Percentiles rank a stretch among this genome's conserved stretches.
Evolutionary conservation across 2,113 vertebrate species (phyloP).

Genomic region (Cyanoderma ruficeps): DNA sequence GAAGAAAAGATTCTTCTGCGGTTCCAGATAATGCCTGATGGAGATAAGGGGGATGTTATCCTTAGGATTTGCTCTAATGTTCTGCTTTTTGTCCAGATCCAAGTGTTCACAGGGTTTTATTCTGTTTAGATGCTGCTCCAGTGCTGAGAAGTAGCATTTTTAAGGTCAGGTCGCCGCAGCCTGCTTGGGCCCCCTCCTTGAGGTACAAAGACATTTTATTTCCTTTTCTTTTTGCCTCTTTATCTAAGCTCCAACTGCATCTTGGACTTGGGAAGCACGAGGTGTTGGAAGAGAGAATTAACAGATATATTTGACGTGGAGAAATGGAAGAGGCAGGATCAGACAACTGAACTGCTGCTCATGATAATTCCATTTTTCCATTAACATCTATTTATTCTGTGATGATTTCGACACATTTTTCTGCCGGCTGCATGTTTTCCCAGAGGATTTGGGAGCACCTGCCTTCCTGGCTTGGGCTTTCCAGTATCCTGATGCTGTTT

Average conservation of each 20-base stretch:
- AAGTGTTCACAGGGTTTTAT: not conserved
- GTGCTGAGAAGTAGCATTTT: not conserved
- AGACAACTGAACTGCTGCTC: too few species aligned
- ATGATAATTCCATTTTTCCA: not conserved
- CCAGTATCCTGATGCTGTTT: not conserved
- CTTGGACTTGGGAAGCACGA: not conserved
- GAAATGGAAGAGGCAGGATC: not conserved
- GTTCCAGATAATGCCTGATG: not conserved
- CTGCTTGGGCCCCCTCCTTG: not conserved
- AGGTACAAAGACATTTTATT: rapidly evolving
- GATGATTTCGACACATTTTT: not conserved
- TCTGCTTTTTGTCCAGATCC: not conserved
- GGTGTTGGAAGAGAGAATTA: not conserved
- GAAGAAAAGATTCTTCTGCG: not conserved
- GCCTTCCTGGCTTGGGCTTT: not conserved
- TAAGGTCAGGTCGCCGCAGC: not conserved
- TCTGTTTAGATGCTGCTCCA: not conserved
- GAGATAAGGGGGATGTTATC: not conserved
- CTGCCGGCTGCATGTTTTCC: not conserved
- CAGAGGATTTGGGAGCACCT: not conserved
- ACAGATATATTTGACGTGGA: not conserved
- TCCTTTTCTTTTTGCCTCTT: not conserved
- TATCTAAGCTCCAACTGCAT: not conserved
- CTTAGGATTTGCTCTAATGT: not conserved
- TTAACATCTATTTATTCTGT: not conserved